Evolutionary conservation across 2,113 vertebrate species (phyloP).

Genomic region (Cyanoramphus novaezelandiae): DNA sequence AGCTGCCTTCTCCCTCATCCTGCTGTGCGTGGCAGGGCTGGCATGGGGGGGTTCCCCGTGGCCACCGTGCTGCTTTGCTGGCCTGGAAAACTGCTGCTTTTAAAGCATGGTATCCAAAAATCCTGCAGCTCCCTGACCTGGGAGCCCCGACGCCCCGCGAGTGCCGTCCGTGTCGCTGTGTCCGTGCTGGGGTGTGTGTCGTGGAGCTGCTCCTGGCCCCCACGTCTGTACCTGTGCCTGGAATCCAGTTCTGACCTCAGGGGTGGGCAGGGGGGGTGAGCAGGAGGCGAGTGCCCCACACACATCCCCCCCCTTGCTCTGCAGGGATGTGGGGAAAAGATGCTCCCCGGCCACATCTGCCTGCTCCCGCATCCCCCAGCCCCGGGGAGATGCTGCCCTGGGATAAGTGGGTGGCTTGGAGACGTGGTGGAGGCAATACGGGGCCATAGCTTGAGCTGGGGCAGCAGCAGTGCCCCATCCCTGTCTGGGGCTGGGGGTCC

Average conservation of each 20-base stretch:
- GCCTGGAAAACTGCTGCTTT: not conserved
- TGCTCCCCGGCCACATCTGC: not conserved
- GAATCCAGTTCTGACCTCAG: conserved; percentile 26
- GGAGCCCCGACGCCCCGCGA: not conserved
- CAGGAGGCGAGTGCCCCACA: not conserved
- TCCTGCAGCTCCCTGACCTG: not conserved
- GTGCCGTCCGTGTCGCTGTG: not conserved
- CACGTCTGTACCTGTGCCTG: not conserved
- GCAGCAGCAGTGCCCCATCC: not conserved
- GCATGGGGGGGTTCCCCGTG: not conserved
- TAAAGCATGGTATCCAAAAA: not conserved
- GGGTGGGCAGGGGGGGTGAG: not conserved
- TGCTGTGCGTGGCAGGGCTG: not conserved
- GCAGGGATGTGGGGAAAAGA: not conserved
- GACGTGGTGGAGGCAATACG: not conserved
- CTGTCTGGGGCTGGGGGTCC: not conserved
- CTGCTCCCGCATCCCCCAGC: not conserved
- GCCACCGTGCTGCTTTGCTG: not conserved
- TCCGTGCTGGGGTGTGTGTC: conserved; percentile 9
- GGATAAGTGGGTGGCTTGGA: not conserved
- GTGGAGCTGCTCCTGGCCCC: not conserved
- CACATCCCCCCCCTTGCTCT: not conserved
- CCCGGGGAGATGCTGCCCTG: not conserved
- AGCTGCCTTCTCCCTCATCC: not conserved
- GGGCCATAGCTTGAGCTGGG: not conserved